Evolutionary conservation across 2,888 invertebrate genomes (phyloP).

Genomic region (Melanchra persicariae): DNA sequence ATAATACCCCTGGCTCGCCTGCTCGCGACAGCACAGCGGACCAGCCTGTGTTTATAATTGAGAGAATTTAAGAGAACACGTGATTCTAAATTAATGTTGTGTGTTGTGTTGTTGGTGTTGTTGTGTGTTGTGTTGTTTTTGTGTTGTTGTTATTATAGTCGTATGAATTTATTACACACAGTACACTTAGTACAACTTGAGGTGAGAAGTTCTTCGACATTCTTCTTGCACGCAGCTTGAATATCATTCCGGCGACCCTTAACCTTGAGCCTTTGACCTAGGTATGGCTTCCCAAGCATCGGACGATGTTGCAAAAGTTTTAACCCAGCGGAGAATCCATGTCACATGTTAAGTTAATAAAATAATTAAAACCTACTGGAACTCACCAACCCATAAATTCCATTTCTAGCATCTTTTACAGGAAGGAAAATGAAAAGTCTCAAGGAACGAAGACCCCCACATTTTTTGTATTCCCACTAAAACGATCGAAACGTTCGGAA

Average conservation of each 20-base stretch:
- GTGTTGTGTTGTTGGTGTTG: too few relatives aligned
- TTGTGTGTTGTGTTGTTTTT: too few relatives aligned
- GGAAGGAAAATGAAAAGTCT: background rate
- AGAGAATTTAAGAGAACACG: constrained; percentile 21
- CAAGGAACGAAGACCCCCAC: background rate
- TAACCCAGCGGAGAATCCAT: background rate
- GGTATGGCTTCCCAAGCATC: too few relatives aligned
- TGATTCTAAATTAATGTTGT: constrained; percentile 4
- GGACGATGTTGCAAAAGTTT: background rate
- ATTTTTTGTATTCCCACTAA: background rate
- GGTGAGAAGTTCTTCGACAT: background rate
- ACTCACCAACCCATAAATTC: background rate
- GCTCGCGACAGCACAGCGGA: constrained; percentile 30
- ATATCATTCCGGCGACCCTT: too few relatives aligned
- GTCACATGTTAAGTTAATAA: too few relatives aligned
- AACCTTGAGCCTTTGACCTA: too few relatives aligned
- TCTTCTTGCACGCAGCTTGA: too few relatives aligned
- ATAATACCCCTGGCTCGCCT: constrained; percentile 32
- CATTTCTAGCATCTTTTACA: background rate
- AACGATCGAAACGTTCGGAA: constrained; percentile 1
- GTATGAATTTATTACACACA: background rate
- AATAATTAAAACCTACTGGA: background rate
- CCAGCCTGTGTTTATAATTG: constrained; percentile 30
- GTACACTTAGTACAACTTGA: background rate
- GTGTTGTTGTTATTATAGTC: too few relatives aligned